Evolutionary conservation across 2,797 vertebrate species (phyloP), one percentile per base, ranked within the genome.

Genomic region (Gambusia yucatana): DNA sequence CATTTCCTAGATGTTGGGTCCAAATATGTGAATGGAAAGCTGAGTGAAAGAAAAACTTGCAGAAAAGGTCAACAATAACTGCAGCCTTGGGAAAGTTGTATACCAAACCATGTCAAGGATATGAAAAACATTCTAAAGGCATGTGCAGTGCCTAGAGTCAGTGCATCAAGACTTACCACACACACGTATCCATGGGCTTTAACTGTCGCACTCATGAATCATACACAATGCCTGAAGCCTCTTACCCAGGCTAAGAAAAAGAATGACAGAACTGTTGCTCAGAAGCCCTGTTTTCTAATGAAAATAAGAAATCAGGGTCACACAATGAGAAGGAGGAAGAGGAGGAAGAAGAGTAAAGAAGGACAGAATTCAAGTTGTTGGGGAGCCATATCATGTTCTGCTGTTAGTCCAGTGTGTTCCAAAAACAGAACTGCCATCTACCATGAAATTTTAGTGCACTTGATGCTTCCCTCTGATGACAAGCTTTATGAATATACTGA

Each of bases 401-500:
- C 33, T 39, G 6, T 65, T 20, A 16, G 61, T 39, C 61, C 33
- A 36, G 7, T 65, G 8, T 65, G 61, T 65, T 65, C 16, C 16
- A 20, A 39, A 39, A 9, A 39, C 33, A 39, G n/a, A 36, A 22
- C 16, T 16, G 28, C 59, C 59, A 61, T 61, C 61, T 65, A 63
- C 6, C 13, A 39, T 30, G 14, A 61, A 39, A 17, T 39, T 20
- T 65, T 65, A 10, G 61, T 8, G 8, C 33, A 63, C 59, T 33
- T 63, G 16, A 63, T 63, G 16, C 33, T 20, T 65, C 33, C 28
- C 30, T 25, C 10, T 43, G 39, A 22, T n/a, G 65, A 43, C 65
- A 25, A 43, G 39, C 39, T 43, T 69, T 43, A 69, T 69, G 39
- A 69, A 69, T 69, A 69, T 69, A 43, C 39, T 25, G 65, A 69